Percentiles rank a stretch among this genome's conserved stretches.
Evolutionary conservation across 1,140 invertebrate species (phyloP).

Genomic region (Bombus impatiens): DNA sequence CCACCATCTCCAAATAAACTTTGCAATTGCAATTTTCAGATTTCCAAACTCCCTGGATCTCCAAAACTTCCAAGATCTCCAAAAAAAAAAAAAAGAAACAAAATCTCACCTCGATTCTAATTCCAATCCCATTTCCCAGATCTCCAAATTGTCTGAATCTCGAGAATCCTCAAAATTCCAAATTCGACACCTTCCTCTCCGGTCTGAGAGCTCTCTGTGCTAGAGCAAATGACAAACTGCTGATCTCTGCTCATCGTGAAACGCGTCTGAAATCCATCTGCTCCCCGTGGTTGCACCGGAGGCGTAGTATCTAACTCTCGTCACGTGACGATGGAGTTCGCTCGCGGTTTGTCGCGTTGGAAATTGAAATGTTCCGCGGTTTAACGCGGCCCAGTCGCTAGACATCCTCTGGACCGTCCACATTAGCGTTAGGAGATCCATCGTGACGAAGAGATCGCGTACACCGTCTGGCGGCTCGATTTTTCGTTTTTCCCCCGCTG

Average conservation of each 20-base stretch:
- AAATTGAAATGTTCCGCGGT: slow-evolving; percentile 66
- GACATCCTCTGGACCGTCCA: slow-evolving; percentile 62
- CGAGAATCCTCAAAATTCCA: neutral
- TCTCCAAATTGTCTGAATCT: neutral
- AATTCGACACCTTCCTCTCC: neutral
- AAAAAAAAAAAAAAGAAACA: neutral
- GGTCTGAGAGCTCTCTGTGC: neutral
- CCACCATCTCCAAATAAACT: neutral
- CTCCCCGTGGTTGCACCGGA: neutral
- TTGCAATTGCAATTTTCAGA: neutral
- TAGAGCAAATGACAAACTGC: neutral
- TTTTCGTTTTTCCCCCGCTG: slow-evolving; percentile 34
- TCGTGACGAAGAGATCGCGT: slow-evolving; percentile 28
- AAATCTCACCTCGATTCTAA: neutral
- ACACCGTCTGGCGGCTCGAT: slow-evolving; percentile 32
- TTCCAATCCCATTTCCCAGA: neutral
- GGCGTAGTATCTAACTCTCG: slow-evolving; percentile 35
- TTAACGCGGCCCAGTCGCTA: slow-evolving; percentile 64
- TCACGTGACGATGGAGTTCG: slow-evolving; percentile 65
- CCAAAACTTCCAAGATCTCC: too few relatives aligned
- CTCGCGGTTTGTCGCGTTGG: slow-evolving; percentile 56
- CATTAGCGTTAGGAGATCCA: slow-evolving; percentile 50
- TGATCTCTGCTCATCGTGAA: neutral
- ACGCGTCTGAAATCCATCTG: slow-evolving; percentile 5
- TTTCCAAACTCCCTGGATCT: neutral